A percentile compares a stretch with the other conserved stretches of the same genome.
Conservation (phyloP, 2,113 vertebrate genomes). For the Scytalopus superciliaris region DNA sequence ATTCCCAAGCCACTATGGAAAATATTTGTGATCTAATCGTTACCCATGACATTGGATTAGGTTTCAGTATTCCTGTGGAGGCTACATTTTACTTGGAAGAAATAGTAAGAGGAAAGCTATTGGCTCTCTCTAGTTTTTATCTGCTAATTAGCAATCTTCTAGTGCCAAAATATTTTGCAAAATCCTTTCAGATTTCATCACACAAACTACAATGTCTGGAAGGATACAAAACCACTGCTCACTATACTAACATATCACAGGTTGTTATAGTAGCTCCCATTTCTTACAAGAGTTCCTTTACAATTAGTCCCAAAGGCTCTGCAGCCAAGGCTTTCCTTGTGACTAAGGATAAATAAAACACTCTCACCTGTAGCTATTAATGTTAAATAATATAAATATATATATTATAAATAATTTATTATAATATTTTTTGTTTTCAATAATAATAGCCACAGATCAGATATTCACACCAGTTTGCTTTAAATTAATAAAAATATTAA, state of each 20-base stretch:
- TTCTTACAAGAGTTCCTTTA: background rate
- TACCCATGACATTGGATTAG: accelerated
- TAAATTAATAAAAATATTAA: background rate
- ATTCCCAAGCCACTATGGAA: background rate
- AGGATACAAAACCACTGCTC: background rate
- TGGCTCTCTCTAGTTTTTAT: background rate
- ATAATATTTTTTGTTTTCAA: background rate
- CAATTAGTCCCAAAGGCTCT: background rate
- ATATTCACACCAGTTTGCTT: background rate
- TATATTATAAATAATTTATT: too few species aligned
- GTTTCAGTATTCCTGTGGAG: background rate
- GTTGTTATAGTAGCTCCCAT: background rate
- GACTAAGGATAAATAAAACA: background rate
- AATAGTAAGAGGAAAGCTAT: background rate
- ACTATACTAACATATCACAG: background rate
- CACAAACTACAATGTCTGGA: background rate
- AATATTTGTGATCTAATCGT: accelerated
- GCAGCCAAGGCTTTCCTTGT: background rate
- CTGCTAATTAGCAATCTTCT: background rate
- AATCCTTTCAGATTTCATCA: background rate
- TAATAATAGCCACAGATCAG: background rate
- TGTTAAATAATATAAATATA: background rate
- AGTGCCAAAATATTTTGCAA: background rate
- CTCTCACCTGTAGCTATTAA: background rate
- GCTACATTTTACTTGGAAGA: background rate